phyloP scores from a whole-genome alignment of 2,113 vertebrate species.

The Marmota flaviventris region DNA sequence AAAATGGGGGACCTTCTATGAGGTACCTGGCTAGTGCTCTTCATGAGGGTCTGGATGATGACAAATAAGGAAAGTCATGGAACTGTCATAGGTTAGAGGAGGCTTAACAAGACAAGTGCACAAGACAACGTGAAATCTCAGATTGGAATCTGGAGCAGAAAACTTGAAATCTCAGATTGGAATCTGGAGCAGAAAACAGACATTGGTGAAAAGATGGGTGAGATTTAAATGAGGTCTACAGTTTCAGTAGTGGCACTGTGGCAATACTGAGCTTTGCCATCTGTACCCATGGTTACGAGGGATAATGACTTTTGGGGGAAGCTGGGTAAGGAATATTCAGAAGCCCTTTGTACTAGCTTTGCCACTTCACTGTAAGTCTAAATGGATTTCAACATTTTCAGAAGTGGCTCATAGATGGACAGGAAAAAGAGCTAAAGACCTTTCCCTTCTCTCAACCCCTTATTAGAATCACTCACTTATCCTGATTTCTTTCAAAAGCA shows the following conservation, averaged over 20 bases:
- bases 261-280: neutral
- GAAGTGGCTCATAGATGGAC: neutral
- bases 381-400: conserved; percentile 17
- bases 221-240: neutral
- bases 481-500: neutral
- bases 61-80: neutral
- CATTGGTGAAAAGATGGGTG: neutral
- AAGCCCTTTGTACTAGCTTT: neutral
- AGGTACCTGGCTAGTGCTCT: neutral
- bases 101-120: neutral
- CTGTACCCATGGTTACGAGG: too few species aligned
- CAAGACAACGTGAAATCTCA: too few species aligned
- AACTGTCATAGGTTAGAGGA: neutral
- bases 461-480: neutral
- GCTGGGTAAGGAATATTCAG: neutral
- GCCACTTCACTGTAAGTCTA: neutral
- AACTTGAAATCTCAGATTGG: neutral
- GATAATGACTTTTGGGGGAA: neutral
- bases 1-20: neutral
- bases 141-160: neutral
- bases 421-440: neutral
- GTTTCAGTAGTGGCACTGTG: neutral
- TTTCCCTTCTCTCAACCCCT: neutral
- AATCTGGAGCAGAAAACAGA: neutral
- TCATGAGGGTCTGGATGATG: neutral